A percentile compares a stretch with the other conserved stretches of the same genome.
phyloP scores from a whole-genome alignment of 1,140 invertebrate species.

The Macrosteles quadrilineatus region DNA sequence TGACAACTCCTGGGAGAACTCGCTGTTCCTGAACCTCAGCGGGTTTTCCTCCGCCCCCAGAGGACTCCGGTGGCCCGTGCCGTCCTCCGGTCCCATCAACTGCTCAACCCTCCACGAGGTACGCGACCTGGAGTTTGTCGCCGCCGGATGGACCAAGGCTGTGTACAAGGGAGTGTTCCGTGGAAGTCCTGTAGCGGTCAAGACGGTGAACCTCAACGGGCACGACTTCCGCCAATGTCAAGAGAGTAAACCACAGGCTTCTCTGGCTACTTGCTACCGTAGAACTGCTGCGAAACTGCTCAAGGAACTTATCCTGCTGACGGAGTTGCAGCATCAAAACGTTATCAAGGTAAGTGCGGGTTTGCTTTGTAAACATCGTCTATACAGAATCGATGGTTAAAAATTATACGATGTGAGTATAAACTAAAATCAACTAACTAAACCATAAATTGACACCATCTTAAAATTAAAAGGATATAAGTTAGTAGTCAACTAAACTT shows the following conservation, averaged over 20 bases:
- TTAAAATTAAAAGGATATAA: no score
- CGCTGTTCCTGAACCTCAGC: constrained; percentile 20
- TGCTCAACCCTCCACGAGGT: constrained; percentile 39
- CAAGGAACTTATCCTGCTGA: constrained; percentile 42
- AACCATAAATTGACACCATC: no score
- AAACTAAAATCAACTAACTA: no score
- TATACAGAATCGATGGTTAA: no score
- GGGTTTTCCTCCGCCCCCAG: not conserved
- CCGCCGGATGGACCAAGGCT: constrained; percentile 55
- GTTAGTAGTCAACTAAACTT: no score
- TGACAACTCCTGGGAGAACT: not conserved
- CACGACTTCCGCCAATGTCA: constrained; percentile 51
- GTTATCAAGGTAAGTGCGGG: constrained; percentile 42
- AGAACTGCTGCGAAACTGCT: constrained; percentile 51
- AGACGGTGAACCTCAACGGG: constrained; percentile 52
- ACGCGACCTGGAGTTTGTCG: constrained; percentile 43
- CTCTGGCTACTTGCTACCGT: constrained; percentile 47
- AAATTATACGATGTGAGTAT: no score
- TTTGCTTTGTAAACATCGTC: no score
- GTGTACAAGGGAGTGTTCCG: constrained; percentile 50
- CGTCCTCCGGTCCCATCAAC: constrained; percentile 31
- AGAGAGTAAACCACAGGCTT: constrained; percentile 25
- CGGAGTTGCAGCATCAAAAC: constrained; percentile 39
- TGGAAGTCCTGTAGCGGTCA: constrained; percentile 49
- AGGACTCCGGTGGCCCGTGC: constrained; percentile 16